phyloP scores from a whole-genome alignment of 2,797 vertebrate genomes.

The Tragopan temminckii region DNA sequence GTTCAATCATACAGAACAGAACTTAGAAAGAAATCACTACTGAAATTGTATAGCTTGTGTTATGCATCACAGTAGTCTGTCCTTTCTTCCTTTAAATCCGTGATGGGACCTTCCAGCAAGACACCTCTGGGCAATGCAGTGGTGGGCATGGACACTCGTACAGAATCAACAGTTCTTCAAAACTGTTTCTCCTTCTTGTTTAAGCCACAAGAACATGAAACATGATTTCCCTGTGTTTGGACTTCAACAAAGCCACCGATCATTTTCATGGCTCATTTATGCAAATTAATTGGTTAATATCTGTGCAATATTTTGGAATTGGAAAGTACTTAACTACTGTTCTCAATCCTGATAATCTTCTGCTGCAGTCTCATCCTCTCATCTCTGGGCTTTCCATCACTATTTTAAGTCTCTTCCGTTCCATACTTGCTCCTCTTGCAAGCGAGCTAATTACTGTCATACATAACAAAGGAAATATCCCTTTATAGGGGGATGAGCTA shows the following conservation, averaged over 20 bases:
- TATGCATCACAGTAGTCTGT: fast-evolving
- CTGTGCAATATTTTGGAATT: constrained; percentile 17
- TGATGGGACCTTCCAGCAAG: not conserved
- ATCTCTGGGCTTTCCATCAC: constrained; percentile 2
- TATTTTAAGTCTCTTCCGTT: constrained; percentile 43
- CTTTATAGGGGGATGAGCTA: not conserved
- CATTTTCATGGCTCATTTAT: constrained; percentile 62
- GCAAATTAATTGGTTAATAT: constrained; percentile 59
- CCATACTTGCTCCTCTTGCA: not conserved
- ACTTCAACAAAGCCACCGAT: constrained; percentile 38
- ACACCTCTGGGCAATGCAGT: fast-evolving
- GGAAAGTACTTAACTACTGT: constrained; percentile 9
- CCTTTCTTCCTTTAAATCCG: not conserved
- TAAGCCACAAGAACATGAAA: not conserved
- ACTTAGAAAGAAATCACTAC: not conserved
- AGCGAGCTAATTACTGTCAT: constrained; percentile 16
- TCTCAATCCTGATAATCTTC: constrained; percentile 11
- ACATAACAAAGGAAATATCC: constrained; percentile 22
- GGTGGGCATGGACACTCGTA: not conserved
- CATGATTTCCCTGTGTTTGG: constrained; percentile 28
- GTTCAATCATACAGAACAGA: not conserved
- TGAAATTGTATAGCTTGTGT: not conserved
- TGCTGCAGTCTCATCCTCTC: not conserved
- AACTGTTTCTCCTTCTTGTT: not conserved
- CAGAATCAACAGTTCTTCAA: not conserved